Percentiles rank a stretch among this genome's conserved stretches.
Conservation (phyloP, 2,113 vertebrate genomes). For the Origma solitaria region DNA sequence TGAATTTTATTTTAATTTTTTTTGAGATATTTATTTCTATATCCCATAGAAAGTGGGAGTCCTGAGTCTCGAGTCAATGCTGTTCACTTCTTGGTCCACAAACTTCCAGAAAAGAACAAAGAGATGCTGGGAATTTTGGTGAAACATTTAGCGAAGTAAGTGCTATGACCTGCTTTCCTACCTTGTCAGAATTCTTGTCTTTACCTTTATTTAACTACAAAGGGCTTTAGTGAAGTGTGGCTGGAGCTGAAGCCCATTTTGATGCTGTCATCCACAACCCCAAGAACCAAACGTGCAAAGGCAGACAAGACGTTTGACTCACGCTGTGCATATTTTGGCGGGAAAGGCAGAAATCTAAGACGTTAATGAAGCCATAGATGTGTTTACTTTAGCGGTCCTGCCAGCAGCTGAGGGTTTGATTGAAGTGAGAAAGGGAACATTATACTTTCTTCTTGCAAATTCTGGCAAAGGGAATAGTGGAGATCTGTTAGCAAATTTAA, state of each 20-base stretch:
- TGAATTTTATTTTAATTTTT: background rate
- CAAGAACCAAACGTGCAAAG: conserved; percentile 28
- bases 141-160: conserved; percentile 97
- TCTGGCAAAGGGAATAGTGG: conserved; percentile 39
- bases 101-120: conserved; percentile 93
- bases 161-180: background rate
- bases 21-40: background rate
- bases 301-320: conserved; percentile 38
- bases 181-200: background rate
- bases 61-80: conserved; percentile 90
- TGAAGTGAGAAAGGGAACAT: conserved; percentile 49
- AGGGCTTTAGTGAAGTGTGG: background rate
- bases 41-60: conserved; percentile 82
- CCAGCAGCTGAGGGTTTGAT: conserved; percentile 56
- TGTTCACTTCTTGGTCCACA: conserved; percentile 92
- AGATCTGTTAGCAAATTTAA: conserved; percentile 64
- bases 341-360: conserved; percentile 55
- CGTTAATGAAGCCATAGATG: conserved; percentile 50
- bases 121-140: conserved; percentile 92
- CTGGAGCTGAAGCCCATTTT: background rate
- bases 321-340: conserved; percentile 55
- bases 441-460: conserved; percentile 5
- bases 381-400: conserved; percentile 63
- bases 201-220: background rate
- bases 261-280: background rate